Evolutionary conservation across 2,113 vertebrate genomes (phyloP).

Genomic region (Salminus brasiliensis): DNA sequence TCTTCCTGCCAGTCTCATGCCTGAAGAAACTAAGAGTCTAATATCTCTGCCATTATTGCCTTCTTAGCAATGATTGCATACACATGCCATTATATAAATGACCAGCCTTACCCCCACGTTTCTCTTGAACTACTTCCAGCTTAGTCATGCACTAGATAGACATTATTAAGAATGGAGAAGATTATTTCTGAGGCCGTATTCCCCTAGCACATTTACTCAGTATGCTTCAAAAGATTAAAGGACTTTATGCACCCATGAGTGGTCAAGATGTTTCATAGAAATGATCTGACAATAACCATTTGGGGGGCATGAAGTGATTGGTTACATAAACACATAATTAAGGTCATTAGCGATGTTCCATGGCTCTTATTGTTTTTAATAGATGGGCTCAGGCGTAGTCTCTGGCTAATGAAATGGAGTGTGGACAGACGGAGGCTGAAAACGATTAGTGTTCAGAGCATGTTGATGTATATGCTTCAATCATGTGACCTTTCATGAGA

Average conservation of each 20-base stretch:
- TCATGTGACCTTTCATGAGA: background rate
- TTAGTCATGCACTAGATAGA: background rate
- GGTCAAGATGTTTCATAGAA: background rate
- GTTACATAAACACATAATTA: constrained; percentile 29
- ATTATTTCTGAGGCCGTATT: background rate
- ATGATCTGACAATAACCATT: background rate
- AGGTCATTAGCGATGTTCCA: constrained; percentile 11
- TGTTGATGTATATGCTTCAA: background rate
- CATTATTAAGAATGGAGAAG: background rate
- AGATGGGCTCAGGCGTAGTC: background rate
- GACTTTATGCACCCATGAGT: background rate
- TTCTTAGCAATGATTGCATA: background rate
- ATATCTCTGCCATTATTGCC: background rate
- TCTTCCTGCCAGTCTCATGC: background rate
- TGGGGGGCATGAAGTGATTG: background rate
- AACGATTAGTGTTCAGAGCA: background rate
- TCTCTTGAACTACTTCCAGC: background rate
- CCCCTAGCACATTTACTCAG: background rate
- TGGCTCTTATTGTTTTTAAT: constrained; percentile 23
- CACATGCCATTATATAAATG: background rate
- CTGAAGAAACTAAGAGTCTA: background rate
- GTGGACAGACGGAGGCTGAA: background rate
- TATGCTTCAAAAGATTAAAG: background rate
- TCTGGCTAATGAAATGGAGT: background rate
- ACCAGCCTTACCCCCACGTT: background rate